Evolutionary conservation across 2,888 invertebrate genomes (phyloP), one percentile per base, ranked within the genome.

Genomic region (Calameuta pallipes): DNA sequence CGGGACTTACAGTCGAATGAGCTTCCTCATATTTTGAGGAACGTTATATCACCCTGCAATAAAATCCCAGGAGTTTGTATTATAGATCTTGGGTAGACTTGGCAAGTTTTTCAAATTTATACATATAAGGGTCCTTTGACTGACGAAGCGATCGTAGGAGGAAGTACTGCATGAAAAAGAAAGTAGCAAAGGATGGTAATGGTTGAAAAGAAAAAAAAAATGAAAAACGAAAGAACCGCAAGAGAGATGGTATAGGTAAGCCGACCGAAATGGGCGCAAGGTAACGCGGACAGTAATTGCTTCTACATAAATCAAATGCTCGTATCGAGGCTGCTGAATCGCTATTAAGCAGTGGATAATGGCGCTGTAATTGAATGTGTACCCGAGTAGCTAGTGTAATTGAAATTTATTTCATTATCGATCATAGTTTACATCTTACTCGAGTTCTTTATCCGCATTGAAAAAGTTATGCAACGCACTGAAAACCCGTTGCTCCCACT

Each of bases 151-250:
- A 56, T 23, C 56, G 56, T 56, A 56, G 23, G 2, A 9, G 56
- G 23, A 23, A 56, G 15, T 56, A 1, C 56, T 9, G 56, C 4
- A 23, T 23, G 56, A 23, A 23, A 56, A 56, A 56, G 56, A 56
- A 56, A 56, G 56, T 15, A 23, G 56, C 56, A 23, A 23, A 56
- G 56, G 9, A 23, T 56, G 9, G 9, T 56, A 23, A 56, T 56
- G 23, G 56, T 23, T 56, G 23, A 23, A 56, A 56, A 56, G 9
- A 2, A 9, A 56, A 69, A 37, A 79, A 79, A 79, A 82, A 78
- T 78, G 80, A 78, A 75, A 73, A 70, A 23, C 11, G 71, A 76
- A 74, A 82, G 80, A 80, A 80, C 79, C 78, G 80, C 79, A 73
- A 78, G 74, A 78, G 78, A 76, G 70, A 73, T 56, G 35, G 31